phyloP scores from a whole-genome alignment of 1,140 invertebrate genomes.

The Cydia amplana region DNA sequence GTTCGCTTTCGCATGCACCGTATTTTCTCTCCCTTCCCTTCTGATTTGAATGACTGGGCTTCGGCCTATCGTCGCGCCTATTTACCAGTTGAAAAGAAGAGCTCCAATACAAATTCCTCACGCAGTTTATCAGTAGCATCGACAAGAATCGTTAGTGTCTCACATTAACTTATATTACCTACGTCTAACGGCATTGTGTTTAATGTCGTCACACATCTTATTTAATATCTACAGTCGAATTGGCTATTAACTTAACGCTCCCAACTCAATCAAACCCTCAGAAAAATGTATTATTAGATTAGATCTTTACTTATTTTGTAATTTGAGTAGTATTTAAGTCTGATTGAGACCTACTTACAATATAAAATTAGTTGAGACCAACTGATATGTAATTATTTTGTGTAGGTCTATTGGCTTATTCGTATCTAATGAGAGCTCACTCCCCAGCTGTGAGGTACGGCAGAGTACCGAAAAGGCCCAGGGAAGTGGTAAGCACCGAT shows the following conservation, averaged over 20 bases:
- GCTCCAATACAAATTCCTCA: conserved; percentile 6
- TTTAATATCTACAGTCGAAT: neutral
- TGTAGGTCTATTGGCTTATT: conserved; percentile 3
- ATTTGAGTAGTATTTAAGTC: neutral
- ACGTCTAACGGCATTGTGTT: neutral
- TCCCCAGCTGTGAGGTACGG: conserved; percentile 95
- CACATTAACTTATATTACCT: neutral
- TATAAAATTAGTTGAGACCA: neutral
- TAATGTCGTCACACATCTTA: neutral
- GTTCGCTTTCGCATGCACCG: neutral
- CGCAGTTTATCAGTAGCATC: conserved; percentile 18
- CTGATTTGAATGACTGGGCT: neutral
- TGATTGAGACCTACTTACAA: too few species aligned
- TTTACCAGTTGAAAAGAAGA: neutral
- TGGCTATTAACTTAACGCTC: neutral
- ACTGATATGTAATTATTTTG: conserved; percentile 1
- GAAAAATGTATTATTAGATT: neutral
- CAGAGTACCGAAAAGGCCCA: conserved; percentile 94
- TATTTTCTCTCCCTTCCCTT: neutral
- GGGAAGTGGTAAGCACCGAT: conserved; percentile 80
- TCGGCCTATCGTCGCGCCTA: neutral
- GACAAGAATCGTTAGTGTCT: conserved; percentile 1
- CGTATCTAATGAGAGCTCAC: conserved; percentile 40
- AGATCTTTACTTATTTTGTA: neutral
- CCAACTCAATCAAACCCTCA: neutral